Conservation (phyloP, 2,797 vertebrate genomes). For the Sebastes glaucus region DNA sequence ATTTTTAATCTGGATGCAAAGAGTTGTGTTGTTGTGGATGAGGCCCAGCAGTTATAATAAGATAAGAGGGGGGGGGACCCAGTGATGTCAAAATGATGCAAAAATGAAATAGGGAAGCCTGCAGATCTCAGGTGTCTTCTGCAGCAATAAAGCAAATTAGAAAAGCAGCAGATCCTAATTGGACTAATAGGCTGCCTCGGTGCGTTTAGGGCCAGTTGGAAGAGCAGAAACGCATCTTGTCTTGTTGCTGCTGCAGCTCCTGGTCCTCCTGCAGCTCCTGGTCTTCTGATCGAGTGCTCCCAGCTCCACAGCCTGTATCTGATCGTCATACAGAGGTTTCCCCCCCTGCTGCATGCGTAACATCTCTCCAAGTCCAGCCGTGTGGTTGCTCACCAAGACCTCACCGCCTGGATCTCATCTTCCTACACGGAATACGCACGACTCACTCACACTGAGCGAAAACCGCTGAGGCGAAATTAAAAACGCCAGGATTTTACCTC, state of each 20-base stretch:
- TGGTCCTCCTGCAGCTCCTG: constrained; percentile 45
- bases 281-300: constrained; percentile 61
- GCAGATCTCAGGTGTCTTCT: constrained; percentile 47
- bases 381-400: constrained; percentile 58
- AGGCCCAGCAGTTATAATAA: constrained; percentile 26
- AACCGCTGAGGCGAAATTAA: constrained; percentile 43
- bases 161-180: constrained; percentile 27
- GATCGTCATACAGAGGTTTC: constrained; percentile 81
- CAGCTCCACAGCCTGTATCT: constrained; percentile 58
- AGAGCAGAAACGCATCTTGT: constrained; percentile 10
- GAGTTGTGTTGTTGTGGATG: constrained; percentile 1
- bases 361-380: constrained; percentile 71
- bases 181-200: constrained; percentile 29
- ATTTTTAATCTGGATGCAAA: background rate
- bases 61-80: constrained; percentile 48
- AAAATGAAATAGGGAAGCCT: constrained; percentile 73
- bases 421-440: constrained; percentile 64
- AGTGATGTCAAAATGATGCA: constrained; percentile 79
- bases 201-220: constrained; percentile 60
- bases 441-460: constrained; percentile 41
- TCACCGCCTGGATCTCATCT: constrained; percentile 58
- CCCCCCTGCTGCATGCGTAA: constrained; percentile 78
- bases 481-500: constrained; percentile 43
- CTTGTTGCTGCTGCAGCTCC: constrained; percentile 42
- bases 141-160: constrained; percentile 42